phyloP scores from a whole-genome alignment of 2,888 invertebrate species.

The Linnaemya tessellans region DNA sequence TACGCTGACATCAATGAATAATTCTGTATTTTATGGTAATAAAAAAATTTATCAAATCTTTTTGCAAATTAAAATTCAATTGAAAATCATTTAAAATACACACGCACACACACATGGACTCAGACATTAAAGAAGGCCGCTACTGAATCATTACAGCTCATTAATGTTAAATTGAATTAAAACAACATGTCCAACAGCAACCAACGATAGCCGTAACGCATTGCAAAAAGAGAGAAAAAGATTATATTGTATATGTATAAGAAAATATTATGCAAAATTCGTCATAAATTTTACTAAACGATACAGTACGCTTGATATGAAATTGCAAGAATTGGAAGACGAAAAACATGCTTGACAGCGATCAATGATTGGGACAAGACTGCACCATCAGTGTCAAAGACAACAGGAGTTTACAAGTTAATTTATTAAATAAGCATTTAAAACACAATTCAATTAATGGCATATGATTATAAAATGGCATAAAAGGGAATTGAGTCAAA shows the following conservation, averaged over 20 bases:
- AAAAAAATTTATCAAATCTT: conserved; percentile 53
- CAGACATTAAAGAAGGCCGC: conserved; percentile 72
- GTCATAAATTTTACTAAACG: conserved; percentile 65
- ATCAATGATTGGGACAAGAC: conserved; percentile 65
- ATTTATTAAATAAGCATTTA: conserved; percentile 51
- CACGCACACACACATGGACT: conserved; percentile 30
- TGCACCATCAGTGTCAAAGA: conserved; percentile 62
- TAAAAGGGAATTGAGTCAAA: not conserved
- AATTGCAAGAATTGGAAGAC: conserved; percentile 67
- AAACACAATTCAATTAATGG: conserved; percentile 54
- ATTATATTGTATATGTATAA: no score
- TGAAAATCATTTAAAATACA: conserved; percentile 64
- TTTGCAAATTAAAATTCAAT: conserved; percentile 69
- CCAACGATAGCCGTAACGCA: conserved; percentile 30
- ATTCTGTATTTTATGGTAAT: conserved; percentile 34
- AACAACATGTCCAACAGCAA: conserved; percentile 69
- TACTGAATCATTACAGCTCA: conserved; percentile 71
- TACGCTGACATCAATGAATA: conserved; percentile 45
- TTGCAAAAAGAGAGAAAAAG: conserved; percentile 17
- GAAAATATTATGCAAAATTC: conserved; percentile 64
- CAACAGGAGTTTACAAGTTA: conserved; percentile 60
- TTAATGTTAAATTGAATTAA: conserved; percentile 68
- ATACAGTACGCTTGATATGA: conserved; percentile 58
- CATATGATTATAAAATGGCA: conserved; percentile 4
- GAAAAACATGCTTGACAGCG: conserved; percentile 59